Evolutionary conservation across 1,140 invertebrate genomes (phyloP).

Genomic region (Paraescarpia echinospica): DNA sequence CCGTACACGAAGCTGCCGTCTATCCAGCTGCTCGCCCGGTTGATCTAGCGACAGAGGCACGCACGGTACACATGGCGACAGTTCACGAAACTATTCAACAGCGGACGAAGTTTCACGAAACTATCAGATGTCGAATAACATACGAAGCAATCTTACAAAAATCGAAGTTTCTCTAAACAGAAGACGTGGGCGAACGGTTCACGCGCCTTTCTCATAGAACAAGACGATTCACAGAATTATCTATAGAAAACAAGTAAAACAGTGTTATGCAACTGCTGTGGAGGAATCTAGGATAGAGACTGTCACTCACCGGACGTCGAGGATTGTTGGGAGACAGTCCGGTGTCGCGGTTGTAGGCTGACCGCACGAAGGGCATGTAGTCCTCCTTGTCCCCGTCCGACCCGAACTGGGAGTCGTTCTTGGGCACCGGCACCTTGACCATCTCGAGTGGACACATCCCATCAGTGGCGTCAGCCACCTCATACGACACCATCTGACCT

Average conservation of each 20-base stretch:
- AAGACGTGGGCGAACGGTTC: no score
- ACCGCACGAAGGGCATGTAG: slow-evolving; percentile 92
- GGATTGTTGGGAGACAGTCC: slow-evolving; percentile 97
- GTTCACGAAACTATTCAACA: background rate
- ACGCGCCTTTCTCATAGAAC: no score
- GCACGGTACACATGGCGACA: background rate
- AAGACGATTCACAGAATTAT: no score
- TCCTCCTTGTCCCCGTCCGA: slow-evolving; percentile 62
- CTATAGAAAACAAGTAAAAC: background rate
- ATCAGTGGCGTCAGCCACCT: slow-evolving; percentile 95
- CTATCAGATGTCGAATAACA: background rate
- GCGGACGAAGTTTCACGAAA: background rate
- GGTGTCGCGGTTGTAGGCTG: slow-evolving; percentile 87
- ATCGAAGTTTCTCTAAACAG: background rate
- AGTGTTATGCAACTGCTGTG: background rate
- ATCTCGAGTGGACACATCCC: slow-evolving; percentile 96
- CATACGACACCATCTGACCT: slow-evolving; percentile 94
- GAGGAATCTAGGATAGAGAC: background rate
- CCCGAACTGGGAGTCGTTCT: slow-evolving; percentile 96
- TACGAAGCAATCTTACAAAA: background rate
- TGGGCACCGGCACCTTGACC: slow-evolving; percentile 90
- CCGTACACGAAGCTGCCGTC: slow-evolving; percentile 98
- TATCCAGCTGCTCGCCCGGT: slow-evolving; percentile 97
- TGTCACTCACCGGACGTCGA: slow-evolving; percentile 83
- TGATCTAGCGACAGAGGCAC: slow-evolving; percentile 69